These are phyloP conservation scores for Sebastes vulpes DNA, from an alignment of 2,797 vertebrate genomes.

Conservation along the genomic window DNA sequence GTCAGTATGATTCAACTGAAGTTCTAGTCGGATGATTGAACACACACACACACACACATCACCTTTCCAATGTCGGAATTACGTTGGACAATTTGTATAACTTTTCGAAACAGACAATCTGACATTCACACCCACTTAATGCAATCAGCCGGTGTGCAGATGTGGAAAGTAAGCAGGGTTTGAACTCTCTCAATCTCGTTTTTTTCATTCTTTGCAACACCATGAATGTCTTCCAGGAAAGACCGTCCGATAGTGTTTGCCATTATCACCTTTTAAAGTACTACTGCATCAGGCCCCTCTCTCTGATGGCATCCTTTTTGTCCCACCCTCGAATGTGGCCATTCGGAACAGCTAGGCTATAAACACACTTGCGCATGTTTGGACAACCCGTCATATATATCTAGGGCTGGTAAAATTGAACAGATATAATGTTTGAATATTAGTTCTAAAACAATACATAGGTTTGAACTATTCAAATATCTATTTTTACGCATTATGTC, in stretches of 20 bases:
- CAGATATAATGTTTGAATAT: accelerated
- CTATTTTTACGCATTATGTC: too few species aligned
- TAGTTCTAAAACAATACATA: too few species aligned
- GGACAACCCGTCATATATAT: not conserved
- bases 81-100: not conserved
- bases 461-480: too few species aligned
- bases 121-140: not conserved
- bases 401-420: too few species aligned
- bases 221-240: not conserved
- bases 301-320: not conserved
- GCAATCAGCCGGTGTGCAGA: not conserved
- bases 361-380: not conserved
- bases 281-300: not conserved
- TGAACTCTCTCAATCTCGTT: not conserved
- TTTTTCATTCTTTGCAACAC: not conserved
- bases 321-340: not conserved
- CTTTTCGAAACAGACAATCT: not conserved
- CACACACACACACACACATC: not conserved
- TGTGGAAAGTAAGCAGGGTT: not conserved
- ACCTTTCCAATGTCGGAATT: not conserved
- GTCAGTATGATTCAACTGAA: not conserved
- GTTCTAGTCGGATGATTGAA: not conserved
- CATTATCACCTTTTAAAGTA: not conserved
- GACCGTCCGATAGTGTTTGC: not conserved
- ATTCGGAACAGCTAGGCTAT: not conserved